Evolutionary conservation across 1,140 invertebrate genomes (phyloP).

Genomic region (Thalassaphorura encarpata): DNA sequence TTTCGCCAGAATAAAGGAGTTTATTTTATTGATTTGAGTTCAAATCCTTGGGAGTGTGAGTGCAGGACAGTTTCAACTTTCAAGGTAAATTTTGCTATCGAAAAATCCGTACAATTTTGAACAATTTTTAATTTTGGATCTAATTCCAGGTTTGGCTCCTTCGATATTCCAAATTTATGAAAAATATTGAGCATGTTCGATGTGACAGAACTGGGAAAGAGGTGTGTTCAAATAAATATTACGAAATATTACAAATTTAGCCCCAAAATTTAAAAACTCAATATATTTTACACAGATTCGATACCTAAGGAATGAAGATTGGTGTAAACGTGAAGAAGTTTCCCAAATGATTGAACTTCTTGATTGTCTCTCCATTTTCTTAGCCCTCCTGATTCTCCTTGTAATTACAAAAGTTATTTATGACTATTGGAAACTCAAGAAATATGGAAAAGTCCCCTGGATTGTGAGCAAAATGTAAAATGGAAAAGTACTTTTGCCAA

Average conservation of each 20-base stretch:
- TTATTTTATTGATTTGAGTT: conserved; percentile 53
- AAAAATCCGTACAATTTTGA: too few species aligned
- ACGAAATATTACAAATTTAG: background rate
- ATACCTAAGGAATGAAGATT: conserved; percentile 50
- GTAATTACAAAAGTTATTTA: conserved; percentile 62
- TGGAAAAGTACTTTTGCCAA: background rate
- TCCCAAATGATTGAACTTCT: conserved; percentile 46
- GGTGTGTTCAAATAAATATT: conserved; percentile 39
- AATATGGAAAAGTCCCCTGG: conserved; percentile 66
- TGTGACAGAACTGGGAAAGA: conserved; percentile 48
- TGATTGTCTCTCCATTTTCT: conserved; percentile 58
- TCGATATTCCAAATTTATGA: conserved; percentile 56
- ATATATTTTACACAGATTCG: conserved; percentile 51
- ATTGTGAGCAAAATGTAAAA: conserved; percentile 60
- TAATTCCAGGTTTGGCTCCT: conserved; percentile 49
- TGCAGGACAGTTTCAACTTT: conserved; percentile 65
- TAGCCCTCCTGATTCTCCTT: conserved; percentile 55
- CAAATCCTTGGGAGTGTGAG: conserved; percentile 71
- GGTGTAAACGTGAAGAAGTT: conserved; percentile 47
- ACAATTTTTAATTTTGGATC: too few species aligned
- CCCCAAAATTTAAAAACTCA: background rate
- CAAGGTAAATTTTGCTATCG: too few species aligned
- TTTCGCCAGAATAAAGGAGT: conserved; percentile 60
- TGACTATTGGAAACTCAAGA: conserved; percentile 69
- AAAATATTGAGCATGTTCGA: conserved; percentile 54